Percentiles rank a stretch among this genome's conserved stretches.
Evolutionary conservation across 1,140 invertebrate genomes (phyloP).

Genomic region (Aricia agestis): DNA sequence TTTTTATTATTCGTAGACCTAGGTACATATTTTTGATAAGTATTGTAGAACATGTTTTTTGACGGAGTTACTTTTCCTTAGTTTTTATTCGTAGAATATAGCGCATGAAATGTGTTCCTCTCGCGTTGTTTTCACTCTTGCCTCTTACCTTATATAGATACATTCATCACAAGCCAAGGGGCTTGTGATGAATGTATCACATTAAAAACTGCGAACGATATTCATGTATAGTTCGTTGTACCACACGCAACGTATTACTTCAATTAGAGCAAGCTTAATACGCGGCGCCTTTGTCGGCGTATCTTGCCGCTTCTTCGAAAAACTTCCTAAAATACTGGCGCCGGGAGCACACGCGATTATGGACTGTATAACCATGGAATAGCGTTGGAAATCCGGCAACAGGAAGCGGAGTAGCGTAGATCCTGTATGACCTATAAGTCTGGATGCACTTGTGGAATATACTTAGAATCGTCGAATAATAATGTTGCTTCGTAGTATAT

Average conservation of each 20-base stretch:
- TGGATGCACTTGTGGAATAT: not conserved
- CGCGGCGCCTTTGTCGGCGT: constrained; percentile 68
- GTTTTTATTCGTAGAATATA: too few species aligned
- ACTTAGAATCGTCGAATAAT: not conserved
- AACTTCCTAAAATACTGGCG: constrained; percentile 72
- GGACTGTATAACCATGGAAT: constrained; percentile 34
- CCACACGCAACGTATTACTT: constrained; percentile 66
- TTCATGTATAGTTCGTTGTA: constrained; percentile 10
- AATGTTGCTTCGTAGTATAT: too few species aligned
- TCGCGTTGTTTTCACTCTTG: too few species aligned
- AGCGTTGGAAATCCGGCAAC: constrained; percentile 34
- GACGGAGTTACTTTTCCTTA: too few species aligned
- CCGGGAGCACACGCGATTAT: constrained; percentile 45
- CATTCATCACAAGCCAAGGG: too few species aligned
- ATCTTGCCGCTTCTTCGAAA: constrained; percentile 62
- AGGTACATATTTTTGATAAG: too few species aligned
- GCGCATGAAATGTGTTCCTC: too few species aligned
- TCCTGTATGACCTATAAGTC: constrained; percentile 40
- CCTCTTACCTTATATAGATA: too few species aligned
- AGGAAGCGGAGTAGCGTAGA: constrained; percentile 63
- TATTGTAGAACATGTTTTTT: too few species aligned
- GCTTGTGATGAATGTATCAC: too few species aligned
- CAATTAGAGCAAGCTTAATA: constrained; percentile 75
- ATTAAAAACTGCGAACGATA: not conserved
- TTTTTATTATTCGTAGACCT: too few species aligned